Conservation (phyloP, 2,113 vertebrate species). For the Pseudorasbora parva region DNA sequence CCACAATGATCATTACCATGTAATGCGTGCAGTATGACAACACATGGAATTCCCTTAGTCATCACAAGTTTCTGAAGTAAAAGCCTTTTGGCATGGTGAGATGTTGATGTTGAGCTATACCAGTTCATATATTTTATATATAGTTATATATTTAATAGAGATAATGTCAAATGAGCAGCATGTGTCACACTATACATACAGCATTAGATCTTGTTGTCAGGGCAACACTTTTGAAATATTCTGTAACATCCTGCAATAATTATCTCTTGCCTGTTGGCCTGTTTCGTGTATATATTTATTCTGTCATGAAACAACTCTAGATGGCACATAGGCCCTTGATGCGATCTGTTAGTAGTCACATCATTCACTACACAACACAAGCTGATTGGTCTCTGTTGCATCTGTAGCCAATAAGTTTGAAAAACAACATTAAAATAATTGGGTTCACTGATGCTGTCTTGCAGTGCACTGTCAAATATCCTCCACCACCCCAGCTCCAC, state of each 20-base stretch:
- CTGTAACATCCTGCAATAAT: not conserved
- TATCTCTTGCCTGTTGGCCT: not conserved
- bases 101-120: not conserved
- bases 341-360: too few species aligned
- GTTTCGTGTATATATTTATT: not conserved
- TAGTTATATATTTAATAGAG: not conserved
- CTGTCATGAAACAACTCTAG: not conserved
- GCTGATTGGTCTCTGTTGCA: too few species aligned
- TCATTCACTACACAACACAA: too few species aligned
- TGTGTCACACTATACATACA: not conserved
- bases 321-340: not conserved
- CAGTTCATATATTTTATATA: too few species aligned
- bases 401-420: too few species aligned
- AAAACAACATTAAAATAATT: too few species aligned
- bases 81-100: not conserved
- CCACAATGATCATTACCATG: constrained; percentile 13
- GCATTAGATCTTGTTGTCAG: not conserved
- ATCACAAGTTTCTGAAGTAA: not conserved
- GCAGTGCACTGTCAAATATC: too few species aligned
- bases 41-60: not conserved
- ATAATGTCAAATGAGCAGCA: not conserved
- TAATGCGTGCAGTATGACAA: not conserved
- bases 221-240: not conserved
- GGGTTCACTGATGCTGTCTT: too few species aligned
- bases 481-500: not conserved